A percentile compares a stretch with the other conserved stretches of the same genome.
phyloP scores from a whole-genome alignment of 2,888 invertebrate species.

The Vanessa cardui region DNA sequence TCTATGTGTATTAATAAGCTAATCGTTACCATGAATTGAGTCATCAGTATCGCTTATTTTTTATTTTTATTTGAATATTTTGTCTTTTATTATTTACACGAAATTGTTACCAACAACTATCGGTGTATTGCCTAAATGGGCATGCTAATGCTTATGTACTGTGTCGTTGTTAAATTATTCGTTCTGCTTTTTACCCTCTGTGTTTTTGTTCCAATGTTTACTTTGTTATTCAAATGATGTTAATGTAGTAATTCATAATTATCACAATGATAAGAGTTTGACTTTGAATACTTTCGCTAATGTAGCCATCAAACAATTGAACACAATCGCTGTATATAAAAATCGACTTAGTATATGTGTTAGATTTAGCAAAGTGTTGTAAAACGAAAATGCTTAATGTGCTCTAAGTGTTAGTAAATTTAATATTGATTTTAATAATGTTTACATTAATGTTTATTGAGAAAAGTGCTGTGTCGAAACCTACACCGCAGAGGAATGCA shows the following conservation, averaged over 20 bases:
- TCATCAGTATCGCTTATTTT: slow-evolving; percentile 63
- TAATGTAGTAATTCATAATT: slow-evolving; percentile 68
- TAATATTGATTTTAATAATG: slow-evolving; percentile 28
- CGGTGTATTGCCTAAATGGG: slow-evolving; percentile 69
- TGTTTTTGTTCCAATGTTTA: slow-evolving; percentile 65
- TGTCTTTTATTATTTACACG: slow-evolving; percentile 49
- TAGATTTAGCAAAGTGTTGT: slow-evolving; percentile 54
- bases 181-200: slow-evolving; percentile 70
- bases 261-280: slow-evolving; percentile 80
- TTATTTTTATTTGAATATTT: slow-evolving; percentile 51
- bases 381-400: slow-evolving; percentile 41
- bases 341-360: slow-evolving; percentile 53
- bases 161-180: slow-evolving; percentile 72
- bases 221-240: slow-evolving; percentile 55
- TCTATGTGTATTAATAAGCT: slow-evolving; percentile 44
- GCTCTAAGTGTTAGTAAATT: slow-evolving; percentile 40
- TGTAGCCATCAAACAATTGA: slow-evolving; percentile 54
- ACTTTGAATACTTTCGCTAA: slow-evolving; percentile 76
- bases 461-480: slow-evolving; percentile 41
- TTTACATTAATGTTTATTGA: slow-evolving; percentile 35
- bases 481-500: slow-evolving; percentile 23
- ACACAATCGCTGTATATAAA: slow-evolving; percentile 58
- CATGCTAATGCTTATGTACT: slow-evolving; percentile 78
- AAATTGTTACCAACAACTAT: slow-evolving; percentile 54
- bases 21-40: slow-evolving; percentile 45